A percentile compares a stretch with the other conserved stretches of the same genome.
Evolutionary conservation across 2,888 invertebrate species (phyloP).

Genomic region (Clunio marinus): DNA sequence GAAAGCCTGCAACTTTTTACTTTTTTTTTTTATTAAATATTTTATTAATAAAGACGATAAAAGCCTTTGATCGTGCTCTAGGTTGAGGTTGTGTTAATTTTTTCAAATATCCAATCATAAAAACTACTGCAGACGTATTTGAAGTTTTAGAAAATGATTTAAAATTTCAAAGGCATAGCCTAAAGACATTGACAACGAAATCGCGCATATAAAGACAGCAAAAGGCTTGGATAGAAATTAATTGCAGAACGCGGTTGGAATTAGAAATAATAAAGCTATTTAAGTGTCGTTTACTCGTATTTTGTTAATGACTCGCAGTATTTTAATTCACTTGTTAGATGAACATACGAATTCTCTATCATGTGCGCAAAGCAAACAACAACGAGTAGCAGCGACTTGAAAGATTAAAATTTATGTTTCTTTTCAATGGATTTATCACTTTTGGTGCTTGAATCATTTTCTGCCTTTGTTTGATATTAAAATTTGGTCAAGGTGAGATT

Average conservation of each 20-base stretch:
- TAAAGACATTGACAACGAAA: conserved; percentile 19
- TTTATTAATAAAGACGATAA: too few species aligned
- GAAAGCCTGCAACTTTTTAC: too few species aligned
- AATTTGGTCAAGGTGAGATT: conserved; percentile 37
- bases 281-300: not conserved
- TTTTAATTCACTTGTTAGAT: not conserved
- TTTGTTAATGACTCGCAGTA: not conserved
- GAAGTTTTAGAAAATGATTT: conserved; percentile 5
- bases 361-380: too few species aligned
- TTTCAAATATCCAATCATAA: too few species aligned
- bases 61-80: too few species aligned
- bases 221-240: not conserved
- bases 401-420: not conserved
- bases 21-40: too few species aligned
- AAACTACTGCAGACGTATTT: too few species aligned
- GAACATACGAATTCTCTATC: not conserved
- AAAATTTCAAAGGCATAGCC: not conserved
- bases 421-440: not conserved
- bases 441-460: not conserved
- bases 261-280: not conserved
- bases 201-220: not conserved
- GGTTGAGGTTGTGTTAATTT: too few species aligned
- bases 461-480: conserved; percentile 12
- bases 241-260: not conserved
- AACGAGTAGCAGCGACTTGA: too few species aligned